phyloP scores from a whole-genome alignment of 37 sponge, comb jelly and placozoan species.

The Chondrosia reniformis region DNA sequence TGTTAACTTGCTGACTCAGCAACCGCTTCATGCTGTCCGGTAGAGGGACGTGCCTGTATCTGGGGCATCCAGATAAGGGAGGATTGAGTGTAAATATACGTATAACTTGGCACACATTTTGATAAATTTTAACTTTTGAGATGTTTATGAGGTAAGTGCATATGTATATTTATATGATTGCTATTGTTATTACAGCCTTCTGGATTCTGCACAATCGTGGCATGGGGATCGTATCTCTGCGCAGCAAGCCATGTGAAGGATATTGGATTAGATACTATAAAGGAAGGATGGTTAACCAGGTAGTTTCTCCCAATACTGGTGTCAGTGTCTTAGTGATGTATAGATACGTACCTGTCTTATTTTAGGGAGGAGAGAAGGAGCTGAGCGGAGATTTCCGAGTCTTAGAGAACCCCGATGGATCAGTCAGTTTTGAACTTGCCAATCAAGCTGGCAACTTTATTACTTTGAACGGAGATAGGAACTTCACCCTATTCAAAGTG shows the following conservation, averaged over 20 bases:
- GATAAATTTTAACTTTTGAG: no score
- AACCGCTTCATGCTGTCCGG: no score
- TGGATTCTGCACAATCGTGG: slow-evolving; percentile 50
- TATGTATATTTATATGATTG: no score
- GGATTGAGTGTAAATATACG: no score
- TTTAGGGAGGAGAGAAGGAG: slow-evolving; percentile 32
- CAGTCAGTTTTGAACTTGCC: slow-evolving; percentile 45
- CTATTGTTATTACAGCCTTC: background rate
- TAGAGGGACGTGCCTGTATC: no score
- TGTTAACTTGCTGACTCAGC: no score
- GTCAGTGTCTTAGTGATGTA: no score
- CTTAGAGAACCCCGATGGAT: slow-evolving; percentile 56
- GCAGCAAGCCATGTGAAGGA: slow-evolving; percentile 26
- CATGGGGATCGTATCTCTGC: slow-evolving; percentile 69
- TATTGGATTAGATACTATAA: slow-evolving; percentile 40
- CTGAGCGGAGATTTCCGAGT: slow-evolving; percentile 49
- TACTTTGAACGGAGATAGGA: slow-evolving; percentile 12
- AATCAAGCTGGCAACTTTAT: slow-evolving; percentile 23
- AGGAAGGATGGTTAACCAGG: slow-evolving; percentile 33
- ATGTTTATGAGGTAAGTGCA: no score
- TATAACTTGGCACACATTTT: no score
- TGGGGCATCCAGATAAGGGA: no score
- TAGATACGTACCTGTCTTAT: no score
- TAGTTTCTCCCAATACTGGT: no score
- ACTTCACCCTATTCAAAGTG: background rate